Percentiles rank a stretch among this genome's conserved stretches.
Conservation (phyloP, 2,113 vertebrate genomes). For the Corythaixoides concolor region DNA sequence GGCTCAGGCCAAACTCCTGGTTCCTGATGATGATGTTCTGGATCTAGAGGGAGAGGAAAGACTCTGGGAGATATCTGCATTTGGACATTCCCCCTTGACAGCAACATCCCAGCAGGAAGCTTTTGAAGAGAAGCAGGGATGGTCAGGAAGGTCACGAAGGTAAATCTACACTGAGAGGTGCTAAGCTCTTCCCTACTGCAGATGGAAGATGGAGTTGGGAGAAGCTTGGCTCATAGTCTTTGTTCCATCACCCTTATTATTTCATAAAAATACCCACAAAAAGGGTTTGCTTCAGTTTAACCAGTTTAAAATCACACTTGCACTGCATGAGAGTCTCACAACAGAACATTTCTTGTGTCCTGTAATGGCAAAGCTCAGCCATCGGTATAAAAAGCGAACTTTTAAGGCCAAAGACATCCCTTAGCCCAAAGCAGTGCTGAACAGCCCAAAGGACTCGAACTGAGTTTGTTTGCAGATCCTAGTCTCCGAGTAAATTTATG, state of each 20-base stretch:
- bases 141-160: not conserved
- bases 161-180: not conserved
- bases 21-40: slow-evolving; percentile 66
- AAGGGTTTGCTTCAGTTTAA: not conserved
- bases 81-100: not conserved
- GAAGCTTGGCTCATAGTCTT: not conserved
- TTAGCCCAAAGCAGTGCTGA: not conserved
- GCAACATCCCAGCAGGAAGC: not conserved
- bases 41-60: slow-evolving; percentile 56
- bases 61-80: not conserved
- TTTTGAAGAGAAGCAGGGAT: not conserved
- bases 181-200: not conserved
- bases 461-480: not conserved
- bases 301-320: not conserved
- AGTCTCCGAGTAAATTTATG: rapidly evolving
- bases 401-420: not conserved
- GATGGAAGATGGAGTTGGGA: not conserved
- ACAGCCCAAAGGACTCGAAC: not conserved
- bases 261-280: not conserved
- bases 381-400: not conserved
- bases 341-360: not conserved
- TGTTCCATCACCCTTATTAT: not conserved
- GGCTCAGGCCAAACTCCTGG: slow-evolving; percentile 79
- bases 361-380: not conserved
- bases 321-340: rapidly evolving